Evolutionary conservation across 1,140 invertebrate species (phyloP).

Genomic region (Nylanderia fulva): DNA sequence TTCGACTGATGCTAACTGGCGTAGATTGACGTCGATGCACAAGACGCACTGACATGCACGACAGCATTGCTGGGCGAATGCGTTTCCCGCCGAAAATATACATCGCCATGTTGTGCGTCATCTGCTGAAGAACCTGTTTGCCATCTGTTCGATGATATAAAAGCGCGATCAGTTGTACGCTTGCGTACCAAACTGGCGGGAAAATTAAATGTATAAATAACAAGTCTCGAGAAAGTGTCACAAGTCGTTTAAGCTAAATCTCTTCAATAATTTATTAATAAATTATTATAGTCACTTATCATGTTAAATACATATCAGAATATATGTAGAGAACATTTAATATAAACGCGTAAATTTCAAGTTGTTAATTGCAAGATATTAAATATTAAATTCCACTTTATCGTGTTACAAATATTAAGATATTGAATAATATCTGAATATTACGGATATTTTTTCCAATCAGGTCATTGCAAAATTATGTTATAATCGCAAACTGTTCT

Average conservation of each 20-base stretch:
- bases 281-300: background rate
- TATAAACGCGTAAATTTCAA: background rate
- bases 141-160: background rate
- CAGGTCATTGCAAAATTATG: background rate
- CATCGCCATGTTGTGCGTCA: conserved; percentile 6
- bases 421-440: background rate
- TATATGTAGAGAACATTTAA: background rate
- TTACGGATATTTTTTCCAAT: background rate
- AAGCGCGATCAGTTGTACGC: background rate
- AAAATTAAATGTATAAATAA: background rate
- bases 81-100: conserved; percentile 40
- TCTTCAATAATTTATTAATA: background rate
- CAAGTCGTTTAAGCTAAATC: background rate
- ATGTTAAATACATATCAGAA: no score
- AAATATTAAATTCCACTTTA: background rate
- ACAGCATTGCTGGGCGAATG: background rate
- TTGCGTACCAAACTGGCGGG: background rate
- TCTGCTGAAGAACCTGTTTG: background rate
- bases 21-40: background rate
- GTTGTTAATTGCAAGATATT: background rate
- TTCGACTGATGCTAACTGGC: no score
- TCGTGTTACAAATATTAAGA: background rate
- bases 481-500: background rate
- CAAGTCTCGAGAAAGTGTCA: background rate
- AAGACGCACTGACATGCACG: background rate